Evolutionary conservation across 2,797 vertebrate species (phyloP).

Genomic region (Microctenopoma lineatum): DNA sequence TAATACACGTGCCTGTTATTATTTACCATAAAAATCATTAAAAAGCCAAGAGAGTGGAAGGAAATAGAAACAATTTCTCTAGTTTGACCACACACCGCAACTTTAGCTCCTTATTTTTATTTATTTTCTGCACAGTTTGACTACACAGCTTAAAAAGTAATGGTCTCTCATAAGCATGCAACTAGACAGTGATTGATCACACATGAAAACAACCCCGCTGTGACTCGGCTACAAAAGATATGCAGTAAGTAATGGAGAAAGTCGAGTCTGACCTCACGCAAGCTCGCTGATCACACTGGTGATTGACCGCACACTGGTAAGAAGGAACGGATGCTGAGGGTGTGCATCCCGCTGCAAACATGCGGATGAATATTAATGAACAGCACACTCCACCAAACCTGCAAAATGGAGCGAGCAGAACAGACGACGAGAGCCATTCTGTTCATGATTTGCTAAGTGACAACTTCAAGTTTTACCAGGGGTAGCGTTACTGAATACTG

Average conservation of each 20-base stretch:
- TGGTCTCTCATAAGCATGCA: constrained; percentile 36
- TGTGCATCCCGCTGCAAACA: constrained; percentile 33
- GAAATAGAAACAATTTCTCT: constrained; percentile 15
- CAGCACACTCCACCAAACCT: constrained; percentile 7
- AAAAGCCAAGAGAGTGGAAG: background rate
- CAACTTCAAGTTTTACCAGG: constrained; percentile 23
- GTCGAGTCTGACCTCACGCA: constrained; percentile 27
- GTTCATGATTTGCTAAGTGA: constrained; percentile 25
- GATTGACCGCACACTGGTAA: constrained; percentile 11
- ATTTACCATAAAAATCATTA: background rate
- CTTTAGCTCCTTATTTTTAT: constrained; percentile 22
- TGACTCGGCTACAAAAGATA: constrained; percentile 25
- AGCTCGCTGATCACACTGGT: constrained; percentile 5
- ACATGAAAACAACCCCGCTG: constrained; percentile 21
- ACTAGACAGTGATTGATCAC: constrained; percentile 58
- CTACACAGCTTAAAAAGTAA: constrained; percentile 42
- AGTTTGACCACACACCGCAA: constrained; percentile 30
- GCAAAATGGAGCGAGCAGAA: constrained; percentile 4
- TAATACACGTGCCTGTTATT: background rate
- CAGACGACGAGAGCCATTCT: constrained; percentile 26
- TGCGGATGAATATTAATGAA: constrained; percentile 57
- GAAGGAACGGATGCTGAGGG: constrained; percentile 6
- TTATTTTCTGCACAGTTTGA: constrained; percentile 27
- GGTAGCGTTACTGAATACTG: constrained; percentile 16
- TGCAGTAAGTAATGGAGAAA: constrained; percentile 19